Evolutionary conservation across 1,140 invertebrate species (phyloP), one percentile per base, ranked within the genome.

Genomic region (Schlechtendalia chinensis): DNA sequence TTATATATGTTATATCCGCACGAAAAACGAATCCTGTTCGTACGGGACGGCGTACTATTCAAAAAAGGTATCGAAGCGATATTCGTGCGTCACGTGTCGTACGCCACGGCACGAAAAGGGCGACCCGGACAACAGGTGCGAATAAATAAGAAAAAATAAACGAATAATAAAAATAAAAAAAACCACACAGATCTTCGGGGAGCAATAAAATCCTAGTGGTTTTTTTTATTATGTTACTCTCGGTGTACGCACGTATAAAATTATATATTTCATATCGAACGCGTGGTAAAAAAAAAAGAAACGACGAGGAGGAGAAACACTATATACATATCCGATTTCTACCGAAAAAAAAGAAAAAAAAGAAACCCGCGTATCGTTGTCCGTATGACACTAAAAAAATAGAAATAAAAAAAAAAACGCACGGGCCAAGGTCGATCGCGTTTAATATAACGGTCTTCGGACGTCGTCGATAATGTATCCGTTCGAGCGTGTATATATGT

Each of bases 361-460:
- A 75, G 29, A 77, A 45, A 58, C 29, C 16, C 19, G 4, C 14
- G 12, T 10, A 45, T 67, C 63, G 63, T 47, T 67, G 47, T 47
- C n/a, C n/a, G 65, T 45, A 22, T 65, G 63, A 65, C 63, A 65
- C 32, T 65, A 65, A 24, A 24, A 12, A 12, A 27, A 24, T 4
- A 39, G 8, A 39, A 39, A 39, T 39, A n/a, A 24, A 22, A 58
- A 58, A 22, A 58, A 5, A 32, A 22, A 39, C 14, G 17, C 56
- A 39, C 56, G 56, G 56, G 74, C 74, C 32, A 77, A 77, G 74
- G 74, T 58, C 74, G 74, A 77, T 77, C 19, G 74, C 54, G 16
- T 77, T 56, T 77, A 77, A 56, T 77, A 58, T 77, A 77, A 77
- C 74, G 74, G 74, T 77, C 74, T 58, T 58, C 16, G 50, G 54